Evolutionary conservation across 2,113 vertebrate species (phyloP), one percentile per base, ranked within the genome.

Genomic region (Toxostoma redivivum): DNA sequence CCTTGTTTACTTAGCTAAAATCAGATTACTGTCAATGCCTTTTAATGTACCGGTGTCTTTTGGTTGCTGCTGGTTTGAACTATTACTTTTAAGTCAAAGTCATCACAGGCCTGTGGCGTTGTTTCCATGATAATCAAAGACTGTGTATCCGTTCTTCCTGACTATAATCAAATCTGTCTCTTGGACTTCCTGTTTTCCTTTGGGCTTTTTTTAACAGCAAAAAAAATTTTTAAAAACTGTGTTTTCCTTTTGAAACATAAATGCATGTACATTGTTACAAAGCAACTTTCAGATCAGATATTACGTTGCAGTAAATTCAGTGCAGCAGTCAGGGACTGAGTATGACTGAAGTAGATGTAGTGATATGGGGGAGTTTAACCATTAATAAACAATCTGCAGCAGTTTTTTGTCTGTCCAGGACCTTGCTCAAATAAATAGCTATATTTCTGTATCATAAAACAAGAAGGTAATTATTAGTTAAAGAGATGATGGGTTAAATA

Each of bases 151-250:
- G 8, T 54, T 44, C 74, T 94, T 86, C 78, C 50, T 65, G 86
- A 61, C 50, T 64, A 14, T 95, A 97, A 97, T 93, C 60, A 92
- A 92, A 90, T 96, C 42, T 95, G 89, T 90, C 70, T 92, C 51
- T 48, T 64, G 19, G 60, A 81, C 60, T 97, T 96, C 90, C 95
- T 92, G 50, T 1, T 88, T 74, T 74, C 44, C 33, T 82, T 82
- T 44, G 37, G 24, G 1, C 1, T 42, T 38, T 76, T 81, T 61
- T 23, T 12, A 27, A 58, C 25, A 28, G 45, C 16, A 30, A 47
- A 84, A 65, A 56, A 45, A 15, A 5, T 2, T 11, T 3, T 7
- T 33, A 22, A 47, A 23, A 64, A 56, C 22, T 1, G 0, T 20
- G 14, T 56, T 83, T 81, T 86, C 48, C 19, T 47, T 88, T 80